Conservation (phyloP, 2,113 vertebrate genomes). For the Sorex fumeus region DNA sequence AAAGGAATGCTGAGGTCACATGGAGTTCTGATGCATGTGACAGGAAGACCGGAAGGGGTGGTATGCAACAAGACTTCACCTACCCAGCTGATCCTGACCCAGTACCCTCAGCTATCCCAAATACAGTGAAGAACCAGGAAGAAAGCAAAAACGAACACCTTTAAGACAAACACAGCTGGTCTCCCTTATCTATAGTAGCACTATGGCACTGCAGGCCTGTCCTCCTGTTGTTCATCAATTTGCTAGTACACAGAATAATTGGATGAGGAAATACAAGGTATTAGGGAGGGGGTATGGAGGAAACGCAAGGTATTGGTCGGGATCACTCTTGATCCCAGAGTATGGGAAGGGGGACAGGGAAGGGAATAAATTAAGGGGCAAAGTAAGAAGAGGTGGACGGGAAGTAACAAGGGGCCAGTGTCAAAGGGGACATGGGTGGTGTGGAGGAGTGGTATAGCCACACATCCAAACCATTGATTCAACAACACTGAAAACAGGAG, state of each 20-base stretch:
- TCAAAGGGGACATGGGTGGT: too few relatives aligned
- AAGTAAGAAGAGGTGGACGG: too few relatives aligned
- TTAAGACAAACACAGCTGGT: not conserved
- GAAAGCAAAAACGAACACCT: not conserved
- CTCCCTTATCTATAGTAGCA: not conserved
- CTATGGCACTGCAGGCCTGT: too few relatives aligned
- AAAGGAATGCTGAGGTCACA: not conserved
- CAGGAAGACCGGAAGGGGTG: not conserved
- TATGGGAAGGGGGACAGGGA: too few relatives aligned
- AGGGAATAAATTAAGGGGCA: too few relatives aligned
- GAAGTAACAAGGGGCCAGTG: too few relatives aligned
- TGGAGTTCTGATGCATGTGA: not conserved
- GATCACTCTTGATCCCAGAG: too few relatives aligned
- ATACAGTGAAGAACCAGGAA: slow-evolving; percentile 4
- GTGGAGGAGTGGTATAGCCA: too few relatives aligned
- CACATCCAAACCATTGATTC: too few relatives aligned
- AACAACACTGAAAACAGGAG: too few relatives aligned
- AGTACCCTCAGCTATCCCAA: not conserved
- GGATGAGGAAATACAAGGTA: not conserved
- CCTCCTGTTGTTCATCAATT: too few relatives aligned
- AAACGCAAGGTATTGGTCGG: not conserved
- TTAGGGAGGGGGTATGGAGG: not conserved
- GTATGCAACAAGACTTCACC: not conserved
- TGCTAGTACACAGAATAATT: too few relatives aligned
- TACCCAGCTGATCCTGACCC: not conserved